Base-by-base conservation (phyloP, 2,888 invertebrate genomes). In the Melanotus villosus region DNA sequence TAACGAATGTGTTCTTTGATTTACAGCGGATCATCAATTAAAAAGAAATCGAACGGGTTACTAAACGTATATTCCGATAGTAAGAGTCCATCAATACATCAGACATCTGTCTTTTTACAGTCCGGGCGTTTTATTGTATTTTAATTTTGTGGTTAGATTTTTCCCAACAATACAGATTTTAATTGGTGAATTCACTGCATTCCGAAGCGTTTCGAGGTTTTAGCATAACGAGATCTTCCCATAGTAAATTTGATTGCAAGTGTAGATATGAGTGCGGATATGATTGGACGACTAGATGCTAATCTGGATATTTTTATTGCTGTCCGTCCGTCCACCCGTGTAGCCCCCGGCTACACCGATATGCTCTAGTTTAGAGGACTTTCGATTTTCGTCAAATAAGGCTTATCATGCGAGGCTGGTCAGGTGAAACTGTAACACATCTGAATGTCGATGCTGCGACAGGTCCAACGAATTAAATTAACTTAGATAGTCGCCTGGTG, bases 321-420 rank as follows among this genome's bases (percentile, higher is more conserved):
- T 43, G 47, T 47, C 56, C 62, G 62, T 68, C 57, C 57, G 62
- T 68, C 68, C 68, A 63, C 68, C 68, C 54, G 30, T 62, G 18
- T 9, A 21, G 65, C 73, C 71, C 12, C 23, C 16, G 63, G 73
- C 64, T 62, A 68, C 34, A 41, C 62, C 70, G 76, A 75, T 78
- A 73, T 79, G 78, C 77, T 79, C 79, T 71, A 78, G 77, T 79
- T 78, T 76, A 76, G 72, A 76, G 72, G 75, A 79, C 79, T 79
- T 79, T 79, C 79, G 77, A 77, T 79, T 79, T 79, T 77, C 78
- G 75, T 77, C 79, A 77, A 80, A 79, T 79, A 79, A 68, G 77
- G 78, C 76, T 77, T 77, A 78, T 78, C 77, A 77, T 76, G 75
- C 73, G 73, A 75, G 79, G 75, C 77, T 76, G 74, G 75, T 75